Conservation (phyloP, 2,113 vertebrate genomes). For the Spilogale gracilis region DNA sequence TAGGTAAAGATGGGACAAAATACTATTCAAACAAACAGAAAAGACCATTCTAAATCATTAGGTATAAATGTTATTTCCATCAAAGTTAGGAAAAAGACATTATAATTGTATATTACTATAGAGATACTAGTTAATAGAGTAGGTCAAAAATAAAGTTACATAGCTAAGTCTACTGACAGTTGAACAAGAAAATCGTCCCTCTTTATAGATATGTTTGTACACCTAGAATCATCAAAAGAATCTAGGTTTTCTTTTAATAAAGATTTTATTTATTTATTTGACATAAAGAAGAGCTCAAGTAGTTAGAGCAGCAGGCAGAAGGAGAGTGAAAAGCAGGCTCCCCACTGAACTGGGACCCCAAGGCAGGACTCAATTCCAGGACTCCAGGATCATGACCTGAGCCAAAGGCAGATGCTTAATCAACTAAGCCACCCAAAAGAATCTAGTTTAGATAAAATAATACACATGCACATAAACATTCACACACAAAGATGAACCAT, state of each 20-base stretch:
- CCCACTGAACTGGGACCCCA: too few species aligned
- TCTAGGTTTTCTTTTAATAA: not conserved
- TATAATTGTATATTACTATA: not conserved
- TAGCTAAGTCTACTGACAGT: not conserved
- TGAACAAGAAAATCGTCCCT: not conserved
- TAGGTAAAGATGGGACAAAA: not conserved
- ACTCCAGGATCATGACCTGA: too few species aligned
- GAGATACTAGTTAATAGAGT: not conserved
- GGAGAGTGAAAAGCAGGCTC: too few species aligned
- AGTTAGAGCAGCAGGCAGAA: too few species aligned
- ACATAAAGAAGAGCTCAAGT: too few species aligned
- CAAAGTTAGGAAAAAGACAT: not conserved
- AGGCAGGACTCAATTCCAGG: too few species aligned
- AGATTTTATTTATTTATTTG: not conserved
- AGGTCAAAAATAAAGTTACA: constrained; percentile 1
- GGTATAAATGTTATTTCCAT: not conserved
- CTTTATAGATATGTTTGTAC: not conserved
- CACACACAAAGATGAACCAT: not conserved
- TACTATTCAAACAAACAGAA: not conserved
- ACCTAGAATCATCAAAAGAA: not conserved
- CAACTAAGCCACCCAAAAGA: not conserved
- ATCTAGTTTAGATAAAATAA: not conserved
- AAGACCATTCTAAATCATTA: not conserved
- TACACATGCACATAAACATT: not conserved
- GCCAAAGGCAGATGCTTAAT: too few species aligned